phyloP scores from a whole-genome alignment of 1,140 invertebrate species.

The Idris sp. region DNA sequence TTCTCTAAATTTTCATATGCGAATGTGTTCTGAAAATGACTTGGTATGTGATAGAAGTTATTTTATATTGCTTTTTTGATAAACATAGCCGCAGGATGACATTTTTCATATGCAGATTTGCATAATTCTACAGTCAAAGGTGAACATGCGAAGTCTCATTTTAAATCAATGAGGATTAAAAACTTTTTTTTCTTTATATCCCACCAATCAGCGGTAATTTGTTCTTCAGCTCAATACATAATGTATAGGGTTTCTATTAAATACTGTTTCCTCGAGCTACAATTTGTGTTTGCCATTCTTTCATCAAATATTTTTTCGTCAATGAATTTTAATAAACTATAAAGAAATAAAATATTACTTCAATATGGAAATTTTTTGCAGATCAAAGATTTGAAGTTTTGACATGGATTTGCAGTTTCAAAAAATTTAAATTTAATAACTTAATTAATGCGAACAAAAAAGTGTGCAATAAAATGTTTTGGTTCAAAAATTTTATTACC shows the following conservation, averaged over 20 bases:
- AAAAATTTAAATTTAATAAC: no score
- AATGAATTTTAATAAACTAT: no score
- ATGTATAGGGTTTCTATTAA: constrained; percentile 29
- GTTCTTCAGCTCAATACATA: constrained; percentile 19
- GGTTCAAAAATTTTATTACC: constrained; percentile 5
- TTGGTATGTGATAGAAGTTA: constrained; percentile 11
- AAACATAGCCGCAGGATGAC: constrained; percentile 21
- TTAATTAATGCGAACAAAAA: no score
- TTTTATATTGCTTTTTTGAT: constrained; percentile 24
- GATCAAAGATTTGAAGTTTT: no score
- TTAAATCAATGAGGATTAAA: constrained; percentile 33
- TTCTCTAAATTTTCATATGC: constrained; percentile 12
- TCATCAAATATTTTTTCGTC: no score
- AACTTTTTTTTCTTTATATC: constrained; percentile 2
- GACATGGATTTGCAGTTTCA: no score
- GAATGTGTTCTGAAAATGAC: constrained; percentile 24
- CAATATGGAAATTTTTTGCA: no score
- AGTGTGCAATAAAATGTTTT: no score
- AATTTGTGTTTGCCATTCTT: constrained; percentile 6
- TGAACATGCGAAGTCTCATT: constrained; percentile 7
- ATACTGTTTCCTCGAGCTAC: constrained; percentile 13
- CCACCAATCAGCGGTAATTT: constrained; percentile 29
- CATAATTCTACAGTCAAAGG: constrained; percentile 18
- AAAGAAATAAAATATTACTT: no score
- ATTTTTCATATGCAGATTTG: constrained; percentile 21